phyloP scores from a whole-genome alignment of 2,888 invertebrate species.

The Busseola fusca region DNA sequence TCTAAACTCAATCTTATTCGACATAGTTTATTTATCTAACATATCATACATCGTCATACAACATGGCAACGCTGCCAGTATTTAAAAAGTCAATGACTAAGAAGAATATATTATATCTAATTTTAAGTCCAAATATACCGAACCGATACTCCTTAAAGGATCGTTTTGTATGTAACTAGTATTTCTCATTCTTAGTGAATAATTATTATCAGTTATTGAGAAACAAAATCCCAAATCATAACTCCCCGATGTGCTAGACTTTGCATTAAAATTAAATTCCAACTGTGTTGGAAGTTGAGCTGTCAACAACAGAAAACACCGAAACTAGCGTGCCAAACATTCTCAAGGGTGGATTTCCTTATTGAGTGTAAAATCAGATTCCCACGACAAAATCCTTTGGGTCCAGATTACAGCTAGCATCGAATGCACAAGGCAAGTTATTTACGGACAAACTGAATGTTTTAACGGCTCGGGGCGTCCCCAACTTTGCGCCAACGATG shows the following conservation, averaged over 20 bases:
- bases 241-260: neutral
- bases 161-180: neutral
- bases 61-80: too few relatives aligned
- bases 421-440: slow-evolving; percentile 53
- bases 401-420: slow-evolving; percentile 25
- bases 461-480: slow-evolving; percentile 64
- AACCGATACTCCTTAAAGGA: too few relatives aligned
- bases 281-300: neutral
- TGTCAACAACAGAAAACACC: neutral
- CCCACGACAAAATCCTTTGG: neutral
- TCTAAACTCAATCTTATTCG: too few relatives aligned
- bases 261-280: neutral
- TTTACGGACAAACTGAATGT: slow-evolving; percentile 64
- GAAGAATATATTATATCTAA: too few relatives aligned
- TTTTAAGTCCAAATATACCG: too few relatives aligned
- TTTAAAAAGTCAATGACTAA: too few relatives aligned
- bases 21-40: too few relatives aligned
- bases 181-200: neutral
- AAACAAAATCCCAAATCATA: neutral
- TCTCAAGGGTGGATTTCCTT: neutral
- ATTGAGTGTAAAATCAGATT: slow-evolving; percentile 30
- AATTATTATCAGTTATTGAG: neutral
- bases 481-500: slow-evolving; percentile 62
- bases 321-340: neutral
- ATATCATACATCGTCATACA: too few relatives aligned